Evolutionary conservation across 2,797 vertebrate species (phyloP).

Genomic region (Etheostoma nigrum): DNA sequence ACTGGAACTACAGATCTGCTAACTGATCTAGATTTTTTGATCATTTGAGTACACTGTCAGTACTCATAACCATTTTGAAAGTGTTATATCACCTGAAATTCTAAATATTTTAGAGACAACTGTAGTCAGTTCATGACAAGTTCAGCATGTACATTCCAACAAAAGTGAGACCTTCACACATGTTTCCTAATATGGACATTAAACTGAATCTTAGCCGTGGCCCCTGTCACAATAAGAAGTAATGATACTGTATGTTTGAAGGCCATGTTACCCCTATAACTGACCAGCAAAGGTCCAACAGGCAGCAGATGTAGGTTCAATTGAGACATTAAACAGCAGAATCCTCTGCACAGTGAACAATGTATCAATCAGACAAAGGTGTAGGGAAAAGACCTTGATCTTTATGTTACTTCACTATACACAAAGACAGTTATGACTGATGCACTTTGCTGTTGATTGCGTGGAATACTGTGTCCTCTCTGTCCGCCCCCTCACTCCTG

Average conservation of each 20-base stretch:
- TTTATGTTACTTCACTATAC: conserved; percentile 37
- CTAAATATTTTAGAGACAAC: not conserved
- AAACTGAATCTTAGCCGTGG: conserved; percentile 14
- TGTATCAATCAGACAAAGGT: conserved; percentile 47
- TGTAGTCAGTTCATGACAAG: not conserved
- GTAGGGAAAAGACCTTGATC: conserved; percentile 60
- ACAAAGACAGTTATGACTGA: conserved; percentile 30
- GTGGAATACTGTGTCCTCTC: conserved; percentile 53
- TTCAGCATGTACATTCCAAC: conserved; percentile 18
- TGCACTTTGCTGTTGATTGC: conserved; percentile 49
- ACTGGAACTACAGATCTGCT: too few relatives aligned
- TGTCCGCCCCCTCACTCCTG: conserved; percentile 15
- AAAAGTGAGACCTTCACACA: conserved; percentile 21
- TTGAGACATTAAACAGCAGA: conserved; percentile 41
- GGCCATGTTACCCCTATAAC: conserved; percentile 3
- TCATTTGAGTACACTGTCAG: not conserved
- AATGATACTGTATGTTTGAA: conserved; percentile 9
- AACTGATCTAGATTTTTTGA: not conserved
- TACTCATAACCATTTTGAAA: not conserved
- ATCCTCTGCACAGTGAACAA: conserved; percentile 38
- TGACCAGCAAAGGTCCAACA: conserved; percentile 7
- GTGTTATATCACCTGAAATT: conserved; percentile 2
- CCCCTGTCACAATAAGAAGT: conserved; percentile 23
- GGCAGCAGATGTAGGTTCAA: conserved; percentile 27
- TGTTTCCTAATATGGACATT: conserved; percentile 13